Percentiles rank a stretch among this genome's conserved stretches.
Conservation (phyloP, 2,797 vertebrate genomes). For the Lacerta agilis region DNA sequence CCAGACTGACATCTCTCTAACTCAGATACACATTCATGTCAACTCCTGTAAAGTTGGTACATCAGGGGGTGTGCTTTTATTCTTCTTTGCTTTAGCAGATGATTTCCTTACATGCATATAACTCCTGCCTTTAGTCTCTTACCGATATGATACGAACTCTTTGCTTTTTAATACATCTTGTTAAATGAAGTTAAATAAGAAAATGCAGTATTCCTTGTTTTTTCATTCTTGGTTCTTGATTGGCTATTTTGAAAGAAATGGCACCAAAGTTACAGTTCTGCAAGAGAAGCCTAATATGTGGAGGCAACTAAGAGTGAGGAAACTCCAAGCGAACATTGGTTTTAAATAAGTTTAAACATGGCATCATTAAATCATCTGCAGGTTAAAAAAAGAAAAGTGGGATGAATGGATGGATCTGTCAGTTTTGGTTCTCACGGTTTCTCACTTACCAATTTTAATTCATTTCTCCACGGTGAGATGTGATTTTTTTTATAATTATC, state of each 20-base stretch:
- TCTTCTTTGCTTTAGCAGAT: background rate
- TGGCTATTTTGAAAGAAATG: background rate
- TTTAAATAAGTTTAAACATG: background rate
- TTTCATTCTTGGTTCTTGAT: background rate
- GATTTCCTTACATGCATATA: background rate
- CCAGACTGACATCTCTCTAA: conserved; percentile 53
- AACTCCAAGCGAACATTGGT: background rate
- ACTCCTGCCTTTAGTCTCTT: conserved; percentile 16
- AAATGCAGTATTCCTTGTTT: background rate
- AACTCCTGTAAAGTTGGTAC: conserved; percentile 22
- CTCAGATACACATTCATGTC: conserved; percentile 28
- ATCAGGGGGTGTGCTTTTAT: background rate
- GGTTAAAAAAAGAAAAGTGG: no score
- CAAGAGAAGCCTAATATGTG: background rate
- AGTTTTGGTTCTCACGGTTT: no score
- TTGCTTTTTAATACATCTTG: background rate
- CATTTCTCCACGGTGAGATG: no score
- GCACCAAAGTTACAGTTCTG: conserved; percentile 9
- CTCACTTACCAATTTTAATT: no score
- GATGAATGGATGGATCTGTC: no score
- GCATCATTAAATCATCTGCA: no score
- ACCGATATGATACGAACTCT: background rate
- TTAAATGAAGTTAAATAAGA: no score
- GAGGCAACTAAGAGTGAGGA: background rate
- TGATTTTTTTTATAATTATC: no score